Conservation (phyloP, 2,113 vertebrate species). For the Heterochromis multidens region DNA sequence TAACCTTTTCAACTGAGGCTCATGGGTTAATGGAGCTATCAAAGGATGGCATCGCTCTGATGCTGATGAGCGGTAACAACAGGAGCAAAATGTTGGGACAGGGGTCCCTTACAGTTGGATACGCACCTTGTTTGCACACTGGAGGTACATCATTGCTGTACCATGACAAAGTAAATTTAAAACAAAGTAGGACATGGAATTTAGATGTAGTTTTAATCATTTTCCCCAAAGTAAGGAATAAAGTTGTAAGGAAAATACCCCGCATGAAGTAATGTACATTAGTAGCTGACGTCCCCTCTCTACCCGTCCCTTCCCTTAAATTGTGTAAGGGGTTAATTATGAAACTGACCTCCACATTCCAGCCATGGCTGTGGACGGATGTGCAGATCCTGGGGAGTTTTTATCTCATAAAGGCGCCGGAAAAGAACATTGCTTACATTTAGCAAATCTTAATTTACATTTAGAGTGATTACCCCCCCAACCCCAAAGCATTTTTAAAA, state of each 20-base stretch:
- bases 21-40: constrained; percentile 26
- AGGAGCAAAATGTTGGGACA: constrained; percentile 15
- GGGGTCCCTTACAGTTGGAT: neutral
- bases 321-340: constrained; percentile 60
- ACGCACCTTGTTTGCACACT: neutral
- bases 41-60: constrained; percentile 46
- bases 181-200: neutral
- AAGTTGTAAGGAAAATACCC: neutral
- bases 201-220: neutral
- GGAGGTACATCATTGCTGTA: neutral
- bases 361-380: constrained; percentile 6
- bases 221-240: neutral
- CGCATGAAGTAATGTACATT: neutral
- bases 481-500: neutral
- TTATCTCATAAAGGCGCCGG: neutral
- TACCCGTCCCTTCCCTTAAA: neutral
- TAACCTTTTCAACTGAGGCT: constrained; percentile 22
- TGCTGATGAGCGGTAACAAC: constrained; percentile 53
- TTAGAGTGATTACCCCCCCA: constrained; percentile 46
- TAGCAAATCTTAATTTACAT: constrained; percentile 63
- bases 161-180: neutral
- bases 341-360: constrained; percentile 49
- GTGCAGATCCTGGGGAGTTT: constrained; percentile 4
- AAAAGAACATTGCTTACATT: constrained; percentile 26
- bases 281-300: neutral